These are phyloP conservation scores for Arenaria interpres DNA, from an alignment of 2,113 vertebrate genomes.

Conservation along the genomic window DNA sequence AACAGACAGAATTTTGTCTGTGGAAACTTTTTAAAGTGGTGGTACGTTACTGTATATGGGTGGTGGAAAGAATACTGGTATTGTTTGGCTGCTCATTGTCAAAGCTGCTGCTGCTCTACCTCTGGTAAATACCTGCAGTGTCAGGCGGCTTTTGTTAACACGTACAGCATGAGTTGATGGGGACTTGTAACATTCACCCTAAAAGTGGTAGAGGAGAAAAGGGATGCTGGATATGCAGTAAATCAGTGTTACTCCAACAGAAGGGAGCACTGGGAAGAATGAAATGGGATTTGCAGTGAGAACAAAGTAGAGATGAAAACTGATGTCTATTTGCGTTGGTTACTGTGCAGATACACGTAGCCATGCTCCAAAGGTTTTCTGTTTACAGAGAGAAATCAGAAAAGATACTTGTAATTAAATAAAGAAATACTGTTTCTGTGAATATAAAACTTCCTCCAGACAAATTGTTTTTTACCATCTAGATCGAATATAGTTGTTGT, in stretches of 20 bases:
- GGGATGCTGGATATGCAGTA: neutral
- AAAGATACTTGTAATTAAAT: neutral
- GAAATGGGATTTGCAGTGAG: neutral
- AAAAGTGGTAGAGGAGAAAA: neutral
- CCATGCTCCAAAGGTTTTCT: neutral
- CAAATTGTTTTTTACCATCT: neutral
- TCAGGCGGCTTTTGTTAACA: neutral
- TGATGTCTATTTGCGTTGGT: neutral
- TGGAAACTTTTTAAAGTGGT: neutral
- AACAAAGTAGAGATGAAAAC: neutral
- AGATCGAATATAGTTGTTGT: neutral
- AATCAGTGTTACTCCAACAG: neutral
- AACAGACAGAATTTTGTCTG: neutral
- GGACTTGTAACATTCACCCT: neutral
- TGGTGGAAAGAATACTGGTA: neutral
- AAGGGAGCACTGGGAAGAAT: neutral
- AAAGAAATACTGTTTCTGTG: neutral
- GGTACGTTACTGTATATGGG: fast-evolving
- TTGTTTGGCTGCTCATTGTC: neutral
- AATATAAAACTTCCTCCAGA: neutral
- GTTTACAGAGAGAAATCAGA: neutral
- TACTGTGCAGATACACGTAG: neutral
- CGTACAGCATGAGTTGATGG: neutral
- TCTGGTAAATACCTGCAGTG: neutral
- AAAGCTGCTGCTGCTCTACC: neutral